phyloP scores from a whole-genome alignment of 2,797 vertebrate genomes.

The Gorsachius magnificus region DNA sequence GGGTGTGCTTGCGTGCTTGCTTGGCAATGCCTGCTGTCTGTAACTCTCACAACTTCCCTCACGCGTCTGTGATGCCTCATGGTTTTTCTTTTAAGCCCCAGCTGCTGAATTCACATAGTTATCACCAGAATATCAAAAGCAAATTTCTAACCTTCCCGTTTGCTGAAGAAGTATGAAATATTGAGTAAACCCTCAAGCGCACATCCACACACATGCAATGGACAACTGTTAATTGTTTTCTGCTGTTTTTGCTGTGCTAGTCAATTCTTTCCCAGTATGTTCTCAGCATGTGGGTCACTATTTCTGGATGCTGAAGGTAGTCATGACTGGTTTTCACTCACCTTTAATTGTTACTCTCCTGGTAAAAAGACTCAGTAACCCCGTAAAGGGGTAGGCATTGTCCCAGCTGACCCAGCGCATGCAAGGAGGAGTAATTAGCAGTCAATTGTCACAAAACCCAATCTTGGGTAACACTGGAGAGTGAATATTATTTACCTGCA shows the following conservation, averaged over 20 bases:
- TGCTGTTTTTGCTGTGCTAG: background rate
- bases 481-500: background rate
- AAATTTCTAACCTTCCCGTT: background rate
- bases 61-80: background rate
- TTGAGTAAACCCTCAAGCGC: background rate
- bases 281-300: background rate
- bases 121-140: background rate
- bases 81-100: background rate
- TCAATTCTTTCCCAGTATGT: background rate
- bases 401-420: background rate
- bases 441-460: background rate
- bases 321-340: background rate
- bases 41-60: background rate
- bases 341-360: background rate
- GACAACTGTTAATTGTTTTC: background rate
- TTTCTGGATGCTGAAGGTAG: background rate
- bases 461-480: background rate
- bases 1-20: background rate
- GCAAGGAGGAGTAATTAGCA: background rate
- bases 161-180: background rate
- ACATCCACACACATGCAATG: fast-evolving
- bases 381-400: background rate
- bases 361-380: background rate
- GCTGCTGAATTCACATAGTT: background rate
- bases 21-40: background rate